Evolutionary conservation across 2,888 invertebrate species (phyloP).

Genomic region (Tenodera sinensis): DNA sequence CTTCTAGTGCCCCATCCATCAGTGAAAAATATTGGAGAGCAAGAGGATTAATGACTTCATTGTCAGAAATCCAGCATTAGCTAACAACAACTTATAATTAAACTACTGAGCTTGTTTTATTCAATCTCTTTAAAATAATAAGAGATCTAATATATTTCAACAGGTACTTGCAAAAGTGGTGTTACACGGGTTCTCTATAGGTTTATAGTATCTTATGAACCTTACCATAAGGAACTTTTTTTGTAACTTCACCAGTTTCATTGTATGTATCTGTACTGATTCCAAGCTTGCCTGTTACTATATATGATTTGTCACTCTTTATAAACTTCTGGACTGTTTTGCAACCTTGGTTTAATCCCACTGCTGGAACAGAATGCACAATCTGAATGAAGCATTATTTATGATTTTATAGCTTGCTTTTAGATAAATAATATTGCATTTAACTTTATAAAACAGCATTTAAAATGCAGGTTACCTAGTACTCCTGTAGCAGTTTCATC

Average conservation of each 20-base stretch:
- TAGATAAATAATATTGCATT: not conserved
- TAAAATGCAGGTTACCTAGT: conserved; percentile 31
- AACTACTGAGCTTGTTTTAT: no score
- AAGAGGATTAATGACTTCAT: no score
- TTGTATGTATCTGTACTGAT: conserved; percentile 37
- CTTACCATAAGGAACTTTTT: conserved; percentile 36
- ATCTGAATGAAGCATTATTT: not conserved
- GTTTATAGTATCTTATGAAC: not conserved
- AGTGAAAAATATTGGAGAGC: no score
- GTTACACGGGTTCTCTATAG: no score
- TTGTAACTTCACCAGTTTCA: conserved; percentile 35
- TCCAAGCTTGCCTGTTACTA: conserved; percentile 36
- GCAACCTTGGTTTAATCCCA: conserved; percentile 38
- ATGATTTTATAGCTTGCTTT: not conserved
- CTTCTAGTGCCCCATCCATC: no score
- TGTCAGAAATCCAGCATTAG: no score
- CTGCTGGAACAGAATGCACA: conserved; percentile 32
- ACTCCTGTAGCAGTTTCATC: conserved; percentile 38
- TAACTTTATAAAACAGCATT: not conserved
- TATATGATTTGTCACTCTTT: conserved; percentile 37
- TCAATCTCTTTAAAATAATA: no score
- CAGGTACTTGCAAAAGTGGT: no score
- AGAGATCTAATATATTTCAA: no score
- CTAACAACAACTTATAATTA: no score
- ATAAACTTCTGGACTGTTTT: conserved; percentile 35